phyloP scores from a whole-genome alignment of 2,113 vertebrate species.

The Gavialis gangeticus region DNA sequence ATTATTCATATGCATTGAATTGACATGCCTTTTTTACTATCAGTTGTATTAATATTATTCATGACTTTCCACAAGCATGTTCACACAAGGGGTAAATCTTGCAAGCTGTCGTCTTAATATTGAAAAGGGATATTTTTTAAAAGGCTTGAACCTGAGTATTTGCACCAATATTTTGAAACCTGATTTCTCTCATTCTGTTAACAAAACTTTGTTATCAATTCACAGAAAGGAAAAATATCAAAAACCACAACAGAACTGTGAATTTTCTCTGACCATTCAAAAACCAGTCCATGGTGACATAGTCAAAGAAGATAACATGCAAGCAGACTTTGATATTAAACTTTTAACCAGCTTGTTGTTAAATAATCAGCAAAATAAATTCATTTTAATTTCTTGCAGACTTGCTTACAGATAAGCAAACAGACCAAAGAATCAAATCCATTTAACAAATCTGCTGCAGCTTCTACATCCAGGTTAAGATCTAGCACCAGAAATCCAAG shows the following conservation, averaged over 20 bases:
- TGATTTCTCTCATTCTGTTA: not conserved
- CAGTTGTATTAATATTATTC: not conserved
- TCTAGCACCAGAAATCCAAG: not conserved
- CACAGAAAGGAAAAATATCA: not conserved
- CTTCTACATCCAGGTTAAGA: rapidly evolving
- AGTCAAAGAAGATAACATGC: too few relatives aligned
- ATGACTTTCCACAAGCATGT: not conserved
- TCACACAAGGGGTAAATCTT: not conserved
- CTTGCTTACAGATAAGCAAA: not conserved
- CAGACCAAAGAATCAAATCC: not conserved
- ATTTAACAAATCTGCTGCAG: not conserved
- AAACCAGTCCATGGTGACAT: too few relatives aligned
- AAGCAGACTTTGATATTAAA: too few relatives aligned
- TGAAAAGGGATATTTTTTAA: not conserved
- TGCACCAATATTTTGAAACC: not conserved
- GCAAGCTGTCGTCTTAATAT: not conserved
- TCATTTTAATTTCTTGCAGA: not conserved
- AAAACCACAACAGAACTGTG: too few relatives aligned
- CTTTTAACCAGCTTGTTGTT: too few relatives aligned
- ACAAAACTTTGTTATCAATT: not conserved
- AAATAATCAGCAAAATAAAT: conserved; percentile 17
- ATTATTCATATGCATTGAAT: not conserved
- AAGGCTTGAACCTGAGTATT: not conserved
- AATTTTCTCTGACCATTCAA: too few relatives aligned
- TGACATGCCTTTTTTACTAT: not conserved